A percentile compares a stretch with the other conserved stretches of the same genome.
Evolutionary conservation across 2,797 vertebrate species (phyloP).

Genomic region (Salarias fasciatus): DNA sequence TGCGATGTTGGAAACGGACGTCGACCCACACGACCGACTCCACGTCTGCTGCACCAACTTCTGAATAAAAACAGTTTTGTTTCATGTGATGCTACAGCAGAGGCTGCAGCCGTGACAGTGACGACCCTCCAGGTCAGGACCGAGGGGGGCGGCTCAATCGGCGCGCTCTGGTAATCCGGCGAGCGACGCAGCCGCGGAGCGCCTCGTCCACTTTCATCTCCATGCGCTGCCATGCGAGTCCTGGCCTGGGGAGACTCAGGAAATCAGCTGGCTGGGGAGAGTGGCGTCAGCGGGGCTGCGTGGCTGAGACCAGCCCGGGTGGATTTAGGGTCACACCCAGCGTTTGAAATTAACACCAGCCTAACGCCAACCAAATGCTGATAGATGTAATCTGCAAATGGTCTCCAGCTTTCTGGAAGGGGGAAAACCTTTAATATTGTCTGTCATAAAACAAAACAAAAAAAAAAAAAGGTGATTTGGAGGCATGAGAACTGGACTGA

Average conservation of each 20-base stretch:
- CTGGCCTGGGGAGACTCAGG: conserved; percentile 46
- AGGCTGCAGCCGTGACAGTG: no score
- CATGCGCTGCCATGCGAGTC: conserved; percentile 49
- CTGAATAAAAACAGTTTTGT: no score
- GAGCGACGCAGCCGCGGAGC: conserved; percentile 25
- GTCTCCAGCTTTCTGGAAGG: conserved; percentile 37
- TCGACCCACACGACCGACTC: no score
- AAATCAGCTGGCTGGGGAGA: conserved; percentile 51
- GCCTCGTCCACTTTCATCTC: conserved; percentile 23
- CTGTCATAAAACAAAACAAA: conserved; percentile 14
- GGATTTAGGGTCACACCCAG: conserved; percentile 61
- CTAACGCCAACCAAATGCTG: conserved; percentile 57
- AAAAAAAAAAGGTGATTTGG: no score
- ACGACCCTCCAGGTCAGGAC: no score
- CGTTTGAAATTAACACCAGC: conserved; percentile 60
- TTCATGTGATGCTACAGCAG: no score
- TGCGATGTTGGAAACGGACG: no score
- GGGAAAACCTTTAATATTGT: conserved; percentile 31
- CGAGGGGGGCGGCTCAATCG: no score
- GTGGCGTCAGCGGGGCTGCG: conserved; percentile 53
- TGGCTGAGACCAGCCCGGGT: conserved; percentile 38
- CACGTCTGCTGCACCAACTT: no score
- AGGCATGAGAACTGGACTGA: conserved; percentile 3
- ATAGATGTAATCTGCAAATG: conserved; percentile 52
- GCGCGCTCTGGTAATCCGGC: no score